Evolutionary conservation across 2,113 vertebrate species (phyloP).

Genomic region (Rafetus swinhoei): DNA sequence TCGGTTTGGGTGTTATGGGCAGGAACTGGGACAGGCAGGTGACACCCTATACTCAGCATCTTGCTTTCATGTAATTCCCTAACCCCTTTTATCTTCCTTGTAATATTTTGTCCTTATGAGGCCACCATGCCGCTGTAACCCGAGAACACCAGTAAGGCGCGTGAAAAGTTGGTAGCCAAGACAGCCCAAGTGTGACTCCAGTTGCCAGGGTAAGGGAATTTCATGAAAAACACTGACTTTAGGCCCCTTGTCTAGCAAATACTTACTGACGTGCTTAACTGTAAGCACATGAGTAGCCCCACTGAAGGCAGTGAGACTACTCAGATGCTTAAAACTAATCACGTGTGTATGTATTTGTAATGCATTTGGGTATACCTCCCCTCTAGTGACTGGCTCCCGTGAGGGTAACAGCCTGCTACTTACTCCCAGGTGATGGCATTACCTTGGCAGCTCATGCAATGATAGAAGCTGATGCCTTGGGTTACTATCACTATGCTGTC

Average conservation of each 20-base stretch:
- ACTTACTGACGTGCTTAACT: neutral
- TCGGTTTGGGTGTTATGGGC: neutral
- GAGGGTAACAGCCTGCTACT: neutral
- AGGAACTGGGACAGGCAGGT: neutral
- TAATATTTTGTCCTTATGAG: rapidly evolving
- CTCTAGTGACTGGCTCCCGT: neutral
- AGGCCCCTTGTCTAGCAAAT: neutral
- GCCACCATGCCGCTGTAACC: neutral
- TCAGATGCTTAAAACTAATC: neutral
- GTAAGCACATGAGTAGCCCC: neutral
- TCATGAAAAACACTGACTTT: rapidly evolving
- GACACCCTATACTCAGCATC: rapidly evolving
- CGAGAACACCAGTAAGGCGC: neutral
- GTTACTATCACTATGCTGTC: neutral
- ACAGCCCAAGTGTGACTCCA: neutral
- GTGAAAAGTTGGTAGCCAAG: neutral
- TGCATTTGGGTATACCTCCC: neutral
- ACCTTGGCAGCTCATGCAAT: neutral
- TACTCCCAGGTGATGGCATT: neutral
- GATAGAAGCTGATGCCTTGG: neutral
- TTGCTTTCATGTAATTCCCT: rapidly evolving
- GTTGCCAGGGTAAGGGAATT: neutral
- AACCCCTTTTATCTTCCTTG: rapidly evolving
- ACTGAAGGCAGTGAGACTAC: neutral
- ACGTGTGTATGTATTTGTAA: neutral